These are phyloP conservation scores for Phania funesta DNA, from an alignment of 2,888 invertebrate species.

Conservation along the genomic window DNA sequence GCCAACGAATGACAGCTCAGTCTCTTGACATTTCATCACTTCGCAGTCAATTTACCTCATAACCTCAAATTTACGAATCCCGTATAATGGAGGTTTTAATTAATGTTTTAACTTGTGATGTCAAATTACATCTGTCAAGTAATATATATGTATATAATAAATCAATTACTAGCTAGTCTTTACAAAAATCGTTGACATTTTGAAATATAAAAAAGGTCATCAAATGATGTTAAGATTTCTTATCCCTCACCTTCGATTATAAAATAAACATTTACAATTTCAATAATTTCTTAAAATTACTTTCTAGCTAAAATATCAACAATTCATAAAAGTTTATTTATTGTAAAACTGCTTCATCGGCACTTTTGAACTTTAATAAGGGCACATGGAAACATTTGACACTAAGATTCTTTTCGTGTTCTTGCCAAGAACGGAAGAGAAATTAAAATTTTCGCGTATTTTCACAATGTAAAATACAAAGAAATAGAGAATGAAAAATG, in stretches of 20 bases:
- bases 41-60: no score
- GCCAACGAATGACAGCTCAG: no score
- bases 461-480: neutral
- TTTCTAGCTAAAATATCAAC: conserved; percentile 1
- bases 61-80: no score
- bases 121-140: no score
- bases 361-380: conserved; percentile 47
- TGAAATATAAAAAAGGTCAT: neutral
- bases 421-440: conserved; percentile 9
- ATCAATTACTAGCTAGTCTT: no score
- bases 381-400: conserved; percentile 1
- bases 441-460: neutral
- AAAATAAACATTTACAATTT: neutral
- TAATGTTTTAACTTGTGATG: no score
- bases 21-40: no score
- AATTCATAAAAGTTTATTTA: neutral
- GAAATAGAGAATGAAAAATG: neutral
- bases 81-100: no score
- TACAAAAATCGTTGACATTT: no score
- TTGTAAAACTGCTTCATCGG: neutral
- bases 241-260: no score
- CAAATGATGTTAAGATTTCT: no score
- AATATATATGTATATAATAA: no score
- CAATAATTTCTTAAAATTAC: neutral
- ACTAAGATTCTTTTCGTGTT: neutral